Conservation (phyloP, 1,140 invertebrate species). For the Trypoxylus dichotomus region DNA sequence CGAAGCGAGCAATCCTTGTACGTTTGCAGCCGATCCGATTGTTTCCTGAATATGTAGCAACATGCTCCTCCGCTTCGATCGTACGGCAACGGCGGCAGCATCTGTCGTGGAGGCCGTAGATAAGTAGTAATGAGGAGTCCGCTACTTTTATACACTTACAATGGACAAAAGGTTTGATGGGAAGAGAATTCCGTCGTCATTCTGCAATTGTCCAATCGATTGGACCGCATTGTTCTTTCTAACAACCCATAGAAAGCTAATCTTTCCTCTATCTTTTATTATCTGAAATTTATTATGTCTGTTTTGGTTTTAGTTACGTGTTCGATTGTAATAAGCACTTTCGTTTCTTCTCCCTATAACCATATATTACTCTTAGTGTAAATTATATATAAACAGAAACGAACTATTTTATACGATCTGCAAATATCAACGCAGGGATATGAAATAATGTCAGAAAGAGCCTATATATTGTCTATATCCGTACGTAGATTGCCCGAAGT, state of each 20-base stretch:
- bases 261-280: constrained; percentile 3
- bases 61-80: background rate
- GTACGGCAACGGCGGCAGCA: background rate
- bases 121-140: constrained; percentile 17
- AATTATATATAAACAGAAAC: too few relatives aligned
- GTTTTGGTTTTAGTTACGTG: constrained; percentile 6
- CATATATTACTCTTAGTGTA: too few relatives aligned
- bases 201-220: background rate
- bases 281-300: constrained; percentile 4
- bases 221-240: constrained; percentile 14
- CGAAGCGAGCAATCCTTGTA: background rate
- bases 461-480: too few relatives aligned
- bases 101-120: background rate
- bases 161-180: constrained; percentile 8
- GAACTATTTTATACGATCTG: too few relatives aligned
- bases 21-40: background rate
- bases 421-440: too few relatives aligned
- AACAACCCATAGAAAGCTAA: background rate
- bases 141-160: constrained; percentile 4
- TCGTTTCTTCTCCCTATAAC: background rate
- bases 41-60: background rate
- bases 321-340: background rate
- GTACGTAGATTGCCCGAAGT: too few relatives aligned
- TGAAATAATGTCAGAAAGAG: too few relatives aligned
- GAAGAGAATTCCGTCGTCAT: constrained; percentile 8